Conservation (phyloP, 2,888 invertebrate species). For the Dolomedes plantarius region DNA sequence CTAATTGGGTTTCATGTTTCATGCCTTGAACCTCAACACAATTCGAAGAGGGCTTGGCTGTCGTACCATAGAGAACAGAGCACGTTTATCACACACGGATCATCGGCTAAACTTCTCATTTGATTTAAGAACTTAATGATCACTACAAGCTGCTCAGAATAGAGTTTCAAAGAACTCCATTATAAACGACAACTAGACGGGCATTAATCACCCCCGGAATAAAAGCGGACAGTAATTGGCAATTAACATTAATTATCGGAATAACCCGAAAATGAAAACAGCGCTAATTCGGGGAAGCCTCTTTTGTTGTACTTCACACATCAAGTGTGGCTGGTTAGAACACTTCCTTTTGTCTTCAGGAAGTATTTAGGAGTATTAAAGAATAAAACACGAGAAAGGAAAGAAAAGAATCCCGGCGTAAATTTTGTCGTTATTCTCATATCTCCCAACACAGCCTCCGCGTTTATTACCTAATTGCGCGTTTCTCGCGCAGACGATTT, state of each 20-base stretch:
- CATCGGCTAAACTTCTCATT: too few relatives aligned
- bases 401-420: neutral
- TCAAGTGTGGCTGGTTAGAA: neutral
- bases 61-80: too few relatives aligned
- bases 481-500: neutral
- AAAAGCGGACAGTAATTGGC: neutral
- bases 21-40: too few relatives aligned
- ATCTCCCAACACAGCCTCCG: neutral
- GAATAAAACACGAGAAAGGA: neutral
- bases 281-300: neutral
- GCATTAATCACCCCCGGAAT: neutral
- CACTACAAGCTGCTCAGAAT: neutral
- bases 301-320: neutral
- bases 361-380: neutral
- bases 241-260: neutral
- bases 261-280: neutral
- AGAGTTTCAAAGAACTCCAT: neutral
- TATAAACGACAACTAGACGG: neutral
- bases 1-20: too few relatives aligned
- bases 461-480: neutral
- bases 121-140: neutral
- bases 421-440: neutral
- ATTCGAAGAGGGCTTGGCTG: too few relatives aligned
- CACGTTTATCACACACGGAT: too few relatives aligned
- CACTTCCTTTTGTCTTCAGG: neutral